These are phyloP conservation scores for Recurvirostra avosetta DNA, from an alignment of 2,113 vertebrate genomes.

Conservation along the genomic window DNA sequence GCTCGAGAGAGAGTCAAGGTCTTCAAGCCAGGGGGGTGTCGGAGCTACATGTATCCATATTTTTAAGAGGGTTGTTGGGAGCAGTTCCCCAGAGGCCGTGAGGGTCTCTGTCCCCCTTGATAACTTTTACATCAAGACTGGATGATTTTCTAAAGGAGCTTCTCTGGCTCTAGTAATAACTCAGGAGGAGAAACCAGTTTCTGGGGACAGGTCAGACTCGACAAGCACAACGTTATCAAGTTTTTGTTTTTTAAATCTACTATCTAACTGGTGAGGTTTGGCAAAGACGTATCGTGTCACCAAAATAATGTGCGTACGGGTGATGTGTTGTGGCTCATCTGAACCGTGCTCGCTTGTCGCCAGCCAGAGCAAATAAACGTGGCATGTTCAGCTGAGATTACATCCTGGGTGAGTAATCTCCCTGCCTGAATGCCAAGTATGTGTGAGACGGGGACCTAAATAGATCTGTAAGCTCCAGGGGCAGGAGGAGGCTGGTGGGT, in stretches of 20 bases:
- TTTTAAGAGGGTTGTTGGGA: background rate
- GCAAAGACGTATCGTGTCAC: background rate
- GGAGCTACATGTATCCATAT: accelerated
- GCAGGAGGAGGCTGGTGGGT: background rate
- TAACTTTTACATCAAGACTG: background rate
- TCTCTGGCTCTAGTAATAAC: background rate
- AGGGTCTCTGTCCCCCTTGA: background rate
- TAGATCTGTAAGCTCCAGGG: background rate
- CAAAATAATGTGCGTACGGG: accelerated
- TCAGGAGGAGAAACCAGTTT: background rate
- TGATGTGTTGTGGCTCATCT: background rate
- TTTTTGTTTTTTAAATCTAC: background rate
- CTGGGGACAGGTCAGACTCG: background rate
- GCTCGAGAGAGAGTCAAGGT: background rate
- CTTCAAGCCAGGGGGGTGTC: background rate
- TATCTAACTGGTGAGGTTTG: background rate
- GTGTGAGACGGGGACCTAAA: background rate
- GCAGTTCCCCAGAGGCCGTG: accelerated
- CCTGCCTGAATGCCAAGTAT: background rate
- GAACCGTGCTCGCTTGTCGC: background rate
- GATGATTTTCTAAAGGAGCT: background rate
- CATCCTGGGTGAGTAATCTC: background rate
- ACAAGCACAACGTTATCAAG: background rate
- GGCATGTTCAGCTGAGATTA: background rate
- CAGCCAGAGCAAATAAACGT: background rate